These are phyloP conservation scores for Crenichthys baileyi DNA, from an alignment of 2,797 vertebrate species.

Conservation along the genomic window DNA sequence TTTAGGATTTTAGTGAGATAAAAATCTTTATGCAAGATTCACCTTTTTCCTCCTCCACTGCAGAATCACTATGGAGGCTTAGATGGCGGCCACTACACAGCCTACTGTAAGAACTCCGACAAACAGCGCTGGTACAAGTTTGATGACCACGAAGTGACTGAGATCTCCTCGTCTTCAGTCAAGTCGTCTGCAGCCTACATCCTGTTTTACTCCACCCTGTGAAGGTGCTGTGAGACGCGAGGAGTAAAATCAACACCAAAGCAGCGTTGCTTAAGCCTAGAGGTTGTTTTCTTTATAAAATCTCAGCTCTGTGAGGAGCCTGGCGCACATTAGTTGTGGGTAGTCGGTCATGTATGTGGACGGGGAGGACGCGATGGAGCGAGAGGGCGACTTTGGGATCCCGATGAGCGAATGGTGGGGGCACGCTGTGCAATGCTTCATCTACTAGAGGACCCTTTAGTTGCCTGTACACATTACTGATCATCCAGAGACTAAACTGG, in stretches of 20 bases:
- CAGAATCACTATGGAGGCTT: constrained; percentile 97
- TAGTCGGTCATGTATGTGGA: constrained; percentile 18
- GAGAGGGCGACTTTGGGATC: constrained; percentile 13
- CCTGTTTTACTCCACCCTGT: constrained; percentile 94
- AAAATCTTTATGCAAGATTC: not conserved
- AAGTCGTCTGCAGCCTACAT: constrained; percentile 97
- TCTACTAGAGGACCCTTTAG: constrained; percentile 63
- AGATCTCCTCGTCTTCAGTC: constrained; percentile 90
- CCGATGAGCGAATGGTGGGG: constrained; percentile 27
- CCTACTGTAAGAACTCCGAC: constrained; percentile 90
- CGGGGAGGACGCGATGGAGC: not conserved
- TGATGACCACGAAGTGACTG: constrained; percentile 95
- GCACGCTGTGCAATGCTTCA: constrained; percentile 59
- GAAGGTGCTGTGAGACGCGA: constrained; percentile 62
- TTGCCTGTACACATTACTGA: constrained; percentile 60
- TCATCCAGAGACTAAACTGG: constrained; percentile 59
- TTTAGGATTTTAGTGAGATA: not conserved
- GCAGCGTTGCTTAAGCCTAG: constrained; percentile 26
- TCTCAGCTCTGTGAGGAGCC: constrained; percentile 54
- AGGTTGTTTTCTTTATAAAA: constrained; percentile 43
- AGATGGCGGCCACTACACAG: constrained; percentile 97
- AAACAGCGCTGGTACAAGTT: constrained; percentile 97
- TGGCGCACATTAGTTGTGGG: constrained; percentile 25
- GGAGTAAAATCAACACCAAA: constrained; percentile 41
- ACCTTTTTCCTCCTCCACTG: constrained; percentile 7